phyloP scores from a whole-genome alignment of 2,113 vertebrate species.

The Stomatorhinus ivindoensis region DNA sequence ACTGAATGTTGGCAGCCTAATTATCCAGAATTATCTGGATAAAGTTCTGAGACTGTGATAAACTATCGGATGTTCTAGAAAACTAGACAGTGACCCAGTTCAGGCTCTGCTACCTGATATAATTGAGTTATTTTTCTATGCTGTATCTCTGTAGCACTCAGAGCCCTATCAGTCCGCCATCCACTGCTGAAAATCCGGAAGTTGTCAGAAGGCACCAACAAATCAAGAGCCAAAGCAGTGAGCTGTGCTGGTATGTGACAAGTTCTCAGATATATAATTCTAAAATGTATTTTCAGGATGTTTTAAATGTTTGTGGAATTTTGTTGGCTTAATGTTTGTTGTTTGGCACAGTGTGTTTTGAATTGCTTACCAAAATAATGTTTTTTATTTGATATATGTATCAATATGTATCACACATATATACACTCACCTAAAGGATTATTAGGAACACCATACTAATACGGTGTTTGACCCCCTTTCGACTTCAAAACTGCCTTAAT shows the following conservation, averaged over 20 bases:
- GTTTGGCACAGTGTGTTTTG: background rate
- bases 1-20: background rate
- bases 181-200: constrained; percentile 67
- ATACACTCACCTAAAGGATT: too few relatives aligned
- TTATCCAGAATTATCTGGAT: background rate
- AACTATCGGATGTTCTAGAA: background rate
- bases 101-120: background rate
- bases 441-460: too few relatives aligned
- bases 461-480: too few relatives aligned
- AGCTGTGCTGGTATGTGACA: constrained; percentile 68
- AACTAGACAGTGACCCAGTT: background rate
- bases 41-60: background rate
- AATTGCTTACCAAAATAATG: background rate
- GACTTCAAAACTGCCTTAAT: too few relatives aligned
- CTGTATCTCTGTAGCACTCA: constrained; percentile 56
- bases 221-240: constrained; percentile 67
- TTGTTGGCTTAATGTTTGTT: background rate
- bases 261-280: background rate
- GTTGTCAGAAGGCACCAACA: constrained; percentile 63
- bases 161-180: constrained; percentile 68
- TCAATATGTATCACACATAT: too few relatives aligned
- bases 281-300: background rate
- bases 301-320: background rate
- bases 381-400: too few relatives aligned
- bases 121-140: background rate